Conservation (phyloP, 2,113 vertebrate species). For the Mormyrus lacerda region DNA sequence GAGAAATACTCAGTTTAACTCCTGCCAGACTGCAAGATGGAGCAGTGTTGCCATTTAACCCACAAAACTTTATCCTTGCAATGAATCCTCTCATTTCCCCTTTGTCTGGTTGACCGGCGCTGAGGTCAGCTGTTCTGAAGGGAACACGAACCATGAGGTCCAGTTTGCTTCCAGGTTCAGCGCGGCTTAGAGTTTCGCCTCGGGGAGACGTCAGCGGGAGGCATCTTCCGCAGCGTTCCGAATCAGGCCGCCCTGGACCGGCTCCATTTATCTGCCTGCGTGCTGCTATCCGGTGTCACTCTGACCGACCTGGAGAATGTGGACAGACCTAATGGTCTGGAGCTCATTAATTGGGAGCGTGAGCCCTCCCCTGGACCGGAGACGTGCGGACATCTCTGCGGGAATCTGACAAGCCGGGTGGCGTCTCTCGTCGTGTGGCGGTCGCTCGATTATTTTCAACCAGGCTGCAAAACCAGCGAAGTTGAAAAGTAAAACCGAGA, state of each 20-base stretch:
- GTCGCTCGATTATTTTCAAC: slow-evolving; percentile 3
- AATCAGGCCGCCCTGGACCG: slow-evolving; percentile 66
- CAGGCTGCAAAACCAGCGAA: neutral
- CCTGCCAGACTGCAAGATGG: neutral
- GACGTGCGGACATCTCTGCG: neutral
- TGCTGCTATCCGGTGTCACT: slow-evolving; percentile 52
- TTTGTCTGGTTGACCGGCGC: slow-evolving; percentile 47
- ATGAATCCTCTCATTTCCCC: neutral
- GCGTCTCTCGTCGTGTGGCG: neutral
- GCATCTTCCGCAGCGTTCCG: slow-evolving; percentile 66
- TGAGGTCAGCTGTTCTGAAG: slow-evolving; percentile 50
- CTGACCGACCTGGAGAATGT: neutral
- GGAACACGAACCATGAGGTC: slow-evolving; percentile 55
- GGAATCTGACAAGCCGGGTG: neutral
- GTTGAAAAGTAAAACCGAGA: neutral
- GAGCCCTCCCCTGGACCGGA: neutral
- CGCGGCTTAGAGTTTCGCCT: slow-evolving; percentile 41
- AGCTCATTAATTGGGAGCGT: neutral
- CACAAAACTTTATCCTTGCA: neutral
- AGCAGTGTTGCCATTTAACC: neutral
- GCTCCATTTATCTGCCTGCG: slow-evolving; percentile 62
- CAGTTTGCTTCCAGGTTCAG: slow-evolving; percentile 69
- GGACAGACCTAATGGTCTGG: neutral
- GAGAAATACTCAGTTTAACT: neutral
- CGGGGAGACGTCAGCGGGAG: slow-evolving; percentile 45